These are phyloP conservation scores for Kryptolebias marmoratus DNA, from an alignment of 2,113 vertebrate genomes.

Conservation along the genomic window DNA sequence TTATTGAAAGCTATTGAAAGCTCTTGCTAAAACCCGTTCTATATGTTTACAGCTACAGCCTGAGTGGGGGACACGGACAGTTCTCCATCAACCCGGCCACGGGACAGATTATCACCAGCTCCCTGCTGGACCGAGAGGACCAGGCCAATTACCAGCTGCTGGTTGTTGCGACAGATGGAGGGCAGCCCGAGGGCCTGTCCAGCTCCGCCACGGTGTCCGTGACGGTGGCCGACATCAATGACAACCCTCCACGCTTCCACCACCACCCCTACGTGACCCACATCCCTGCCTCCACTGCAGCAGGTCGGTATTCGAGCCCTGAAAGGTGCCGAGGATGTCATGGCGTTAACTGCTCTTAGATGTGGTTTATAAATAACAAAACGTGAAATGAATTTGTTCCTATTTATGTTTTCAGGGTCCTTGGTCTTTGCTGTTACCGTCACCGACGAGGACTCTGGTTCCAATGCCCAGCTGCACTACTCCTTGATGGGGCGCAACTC, in stretches of 20 bases:
- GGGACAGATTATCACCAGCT: slow-evolving; percentile 95
- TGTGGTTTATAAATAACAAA: background rate
- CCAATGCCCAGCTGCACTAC: slow-evolving; percentile 92
- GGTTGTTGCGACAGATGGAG: slow-evolving; percentile 90
- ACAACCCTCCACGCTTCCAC: slow-evolving; percentile 95
- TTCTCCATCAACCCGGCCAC: slow-evolving; percentile 98
- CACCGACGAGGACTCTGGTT: slow-evolving; percentile 90
- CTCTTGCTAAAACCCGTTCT: background rate
- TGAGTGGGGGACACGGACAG: slow-evolving; percentile 89
- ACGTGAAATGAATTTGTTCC: background rate
- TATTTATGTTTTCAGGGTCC: slow-evolving; percentile 80
- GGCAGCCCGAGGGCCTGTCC: slow-evolving; percentile 85
- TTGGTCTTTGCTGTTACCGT: slow-evolving; percentile 97
- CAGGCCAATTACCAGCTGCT: slow-evolving; percentile 90
- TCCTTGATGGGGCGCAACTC: slow-evolving; percentile 90
- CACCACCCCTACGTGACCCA: slow-evolving; percentile 98
- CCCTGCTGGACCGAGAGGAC: slow-evolving; percentile 88
- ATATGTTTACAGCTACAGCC: slow-evolving; percentile 85
- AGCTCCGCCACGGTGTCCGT: slow-evolving; percentile 92
- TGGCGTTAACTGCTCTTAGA: background rate
- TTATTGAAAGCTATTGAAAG: no score
- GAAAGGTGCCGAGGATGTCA: background rate
- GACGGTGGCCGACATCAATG: slow-evolving; percentile 89
- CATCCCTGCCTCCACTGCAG: slow-evolving; percentile 85
- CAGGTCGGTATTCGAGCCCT: slow-evolving; percentile 80